These are phyloP conservation scores for Bruchidius siliquastri DNA, from an alignment of 2,888 invertebrate species.

Conservation along the genomic window DNA sequence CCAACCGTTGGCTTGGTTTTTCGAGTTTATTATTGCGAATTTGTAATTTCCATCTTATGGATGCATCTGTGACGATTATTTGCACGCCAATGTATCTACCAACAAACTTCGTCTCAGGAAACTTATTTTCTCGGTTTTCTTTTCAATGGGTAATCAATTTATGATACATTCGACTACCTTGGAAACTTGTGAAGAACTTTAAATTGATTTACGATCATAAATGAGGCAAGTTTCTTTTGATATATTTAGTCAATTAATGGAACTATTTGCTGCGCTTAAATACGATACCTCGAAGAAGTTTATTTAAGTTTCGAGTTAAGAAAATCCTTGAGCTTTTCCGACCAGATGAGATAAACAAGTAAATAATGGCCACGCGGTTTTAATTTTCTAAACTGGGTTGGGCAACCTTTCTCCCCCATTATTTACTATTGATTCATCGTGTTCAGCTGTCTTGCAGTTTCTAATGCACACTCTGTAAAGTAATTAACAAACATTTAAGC, in stretches of 20 bases:
- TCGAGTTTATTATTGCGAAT: too few species aligned
- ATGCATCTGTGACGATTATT: background rate
- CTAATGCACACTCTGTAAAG: too few species aligned
- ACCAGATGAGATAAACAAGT: background rate
- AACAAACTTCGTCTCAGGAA: background rate
- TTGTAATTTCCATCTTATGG: too few species aligned
- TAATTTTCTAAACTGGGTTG: background rate
- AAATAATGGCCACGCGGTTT: background rate
- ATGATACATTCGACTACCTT: slow-evolving; percentile 11
- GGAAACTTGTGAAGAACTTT: slow-evolving; percentile 4
- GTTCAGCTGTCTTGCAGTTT: too few species aligned
- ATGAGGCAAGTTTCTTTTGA: background rate
- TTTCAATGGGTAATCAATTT: slow-evolving; percentile 13
- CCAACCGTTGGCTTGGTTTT: too few species aligned
- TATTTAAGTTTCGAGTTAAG: background rate
- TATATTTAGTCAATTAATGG: background rate
- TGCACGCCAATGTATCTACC: background rate
- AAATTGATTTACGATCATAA: slow-evolving; percentile 10
- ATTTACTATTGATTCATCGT: background rate
- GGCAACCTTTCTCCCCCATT: background rate
- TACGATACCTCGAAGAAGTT: background rate
- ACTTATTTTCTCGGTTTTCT: slow-evolving; percentile 10
- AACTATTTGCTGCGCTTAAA: background rate
- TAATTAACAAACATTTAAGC: too few species aligned
- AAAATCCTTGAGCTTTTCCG: background rate